Conservation (phyloP, 2,888 invertebrate genomes). For the Nymphalis urticae region DNA sequence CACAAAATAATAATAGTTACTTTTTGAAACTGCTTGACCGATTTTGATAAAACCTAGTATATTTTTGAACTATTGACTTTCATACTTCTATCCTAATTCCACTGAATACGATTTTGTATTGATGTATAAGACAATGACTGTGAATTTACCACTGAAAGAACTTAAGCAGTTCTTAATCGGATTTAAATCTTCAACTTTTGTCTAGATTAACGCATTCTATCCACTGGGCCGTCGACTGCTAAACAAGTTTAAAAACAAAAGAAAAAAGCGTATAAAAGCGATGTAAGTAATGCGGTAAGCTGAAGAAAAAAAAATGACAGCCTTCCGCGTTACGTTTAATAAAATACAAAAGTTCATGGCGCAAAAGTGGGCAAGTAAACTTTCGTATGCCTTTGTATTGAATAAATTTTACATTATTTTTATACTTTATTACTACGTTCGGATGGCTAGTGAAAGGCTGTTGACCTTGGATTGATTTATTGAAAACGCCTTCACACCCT, state of each 20-base stretch:
- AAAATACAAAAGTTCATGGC: constrained; percentile 13
- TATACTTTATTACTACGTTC: constrained; percentile 11
- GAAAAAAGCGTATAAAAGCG: neutral
- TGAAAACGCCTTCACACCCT: neutral
- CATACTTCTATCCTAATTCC: too few species aligned
- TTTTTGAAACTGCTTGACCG: too few species aligned
- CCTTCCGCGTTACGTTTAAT: constrained; percentile 22
- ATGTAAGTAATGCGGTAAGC: neutral
- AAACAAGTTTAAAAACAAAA: neutral
- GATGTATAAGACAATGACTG: too few species aligned
- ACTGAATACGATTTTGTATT: too few species aligned
- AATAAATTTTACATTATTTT: constrained; percentile 22
- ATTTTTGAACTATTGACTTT: too few species aligned
- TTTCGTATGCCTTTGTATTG: constrained; percentile 10
- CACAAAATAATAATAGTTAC: too few species aligned
- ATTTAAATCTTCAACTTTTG: too few species aligned
- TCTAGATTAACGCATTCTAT: too few species aligned
- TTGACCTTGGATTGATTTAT: constrained; percentile 21
- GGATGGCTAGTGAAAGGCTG: constrained; percentile 24
- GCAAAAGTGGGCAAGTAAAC: constrained; percentile 10
- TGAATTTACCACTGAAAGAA: too few species aligned
- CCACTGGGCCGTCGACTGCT: too few species aligned
- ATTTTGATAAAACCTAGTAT: too few species aligned
- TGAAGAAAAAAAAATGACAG: neutral
- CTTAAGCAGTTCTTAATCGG: too few species aligned